Percentiles rank a stretch among this genome's conserved stretches.
Conservation (phyloP, 1,140 invertebrate genomes). For the Eurosta solidaginis region DNA sequence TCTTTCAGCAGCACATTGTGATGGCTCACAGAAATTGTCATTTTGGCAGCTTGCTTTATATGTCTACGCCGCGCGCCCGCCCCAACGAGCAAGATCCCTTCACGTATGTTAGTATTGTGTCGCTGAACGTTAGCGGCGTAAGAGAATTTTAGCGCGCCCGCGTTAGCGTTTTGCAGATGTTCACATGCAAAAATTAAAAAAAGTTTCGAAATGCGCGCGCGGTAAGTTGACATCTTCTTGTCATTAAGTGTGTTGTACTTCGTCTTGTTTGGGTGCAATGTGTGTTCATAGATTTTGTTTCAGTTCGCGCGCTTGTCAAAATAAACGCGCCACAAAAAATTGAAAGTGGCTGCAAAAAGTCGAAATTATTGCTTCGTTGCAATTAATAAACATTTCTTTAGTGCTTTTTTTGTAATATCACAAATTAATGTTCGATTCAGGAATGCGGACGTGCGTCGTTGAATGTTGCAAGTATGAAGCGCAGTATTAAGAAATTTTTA, state of each 20-base stretch:
- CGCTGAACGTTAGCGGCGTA: too few relatives aligned
- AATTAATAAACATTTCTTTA: slow-evolving; percentile 25
- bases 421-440: slow-evolving; percentile 31
- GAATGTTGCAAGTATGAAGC: slow-evolving; percentile 8
- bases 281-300: not conserved
- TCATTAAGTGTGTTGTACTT: slow-evolving; percentile 29
- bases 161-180: slow-evolving; percentile 13
- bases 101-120: too few relatives aligned
- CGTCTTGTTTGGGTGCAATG: not conserved
- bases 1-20: slow-evolving; percentile 24
- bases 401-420: slow-evolving; percentile 22
- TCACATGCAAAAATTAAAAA: not conserved
- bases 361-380: slow-evolving; percentile 7
- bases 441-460: slow-evolving; percentile 19
- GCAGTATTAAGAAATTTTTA: not conserved
- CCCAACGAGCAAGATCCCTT: too few relatives aligned
- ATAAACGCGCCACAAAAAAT: slow-evolving; percentile 9
- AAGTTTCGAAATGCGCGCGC: not conserved
- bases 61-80: not conserved
- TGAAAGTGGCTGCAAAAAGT: slow-evolving; percentile 2
- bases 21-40: slow-evolving; percentile 15
- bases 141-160: not conserved
- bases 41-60: not conserved
- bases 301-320: not conserved
- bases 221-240: slow-evolving; percentile 30